phyloP scores from a whole-genome alignment of 2,113 vertebrate species.

The Ageneiosus marmoratus region DNA sequence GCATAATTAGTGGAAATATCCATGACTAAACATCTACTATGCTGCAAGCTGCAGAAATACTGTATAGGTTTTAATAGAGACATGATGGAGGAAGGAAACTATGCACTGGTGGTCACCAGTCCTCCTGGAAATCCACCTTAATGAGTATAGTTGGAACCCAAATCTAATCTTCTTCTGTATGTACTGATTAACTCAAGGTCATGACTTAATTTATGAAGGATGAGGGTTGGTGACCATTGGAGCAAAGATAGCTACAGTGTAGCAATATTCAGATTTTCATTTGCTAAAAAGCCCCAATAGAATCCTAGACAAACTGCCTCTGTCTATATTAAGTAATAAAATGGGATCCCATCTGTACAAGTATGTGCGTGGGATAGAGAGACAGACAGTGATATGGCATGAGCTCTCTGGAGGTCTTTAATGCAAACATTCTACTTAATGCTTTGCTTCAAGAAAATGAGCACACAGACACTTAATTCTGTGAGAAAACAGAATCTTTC shows the following conservation, averaged over 20 bases:
- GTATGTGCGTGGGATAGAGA: background rate
- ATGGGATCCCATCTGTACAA: constrained; percentile 50
- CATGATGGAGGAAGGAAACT: constrained; percentile 26
- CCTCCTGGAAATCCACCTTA: constrained; percentile 3
- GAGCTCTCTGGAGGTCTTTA: constrained; percentile 18
- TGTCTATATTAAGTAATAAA: constrained; percentile 44
- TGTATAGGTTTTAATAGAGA: constrained; percentile 22
- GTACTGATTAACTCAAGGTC: background rate
- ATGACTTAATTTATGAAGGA: background rate
- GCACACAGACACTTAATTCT: constrained; percentile 37
- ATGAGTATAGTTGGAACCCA: background rate
- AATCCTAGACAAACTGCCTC: constrained; percentile 53
- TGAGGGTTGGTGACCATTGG: background rate
- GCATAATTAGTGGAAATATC: constrained; percentile 12
- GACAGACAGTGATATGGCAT: constrained; percentile 21
- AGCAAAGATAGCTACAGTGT: background rate
- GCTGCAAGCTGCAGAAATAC: background rate
- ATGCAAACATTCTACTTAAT: constrained; percentile 33
- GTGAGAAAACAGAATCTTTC: constrained; percentile 28
- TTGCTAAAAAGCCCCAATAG: constrained; percentile 7
- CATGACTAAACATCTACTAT: background rate
- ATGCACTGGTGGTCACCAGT: constrained; percentile 23
- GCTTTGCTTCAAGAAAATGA: constrained; percentile 23
- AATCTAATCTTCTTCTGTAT: background rate
- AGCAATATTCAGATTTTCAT: background rate